These are phyloP conservation scores for Dicyrtoma fusca DNA, from an alignment of 2,888 invertebrate genomes.

Conservation along the genomic window DNA sequence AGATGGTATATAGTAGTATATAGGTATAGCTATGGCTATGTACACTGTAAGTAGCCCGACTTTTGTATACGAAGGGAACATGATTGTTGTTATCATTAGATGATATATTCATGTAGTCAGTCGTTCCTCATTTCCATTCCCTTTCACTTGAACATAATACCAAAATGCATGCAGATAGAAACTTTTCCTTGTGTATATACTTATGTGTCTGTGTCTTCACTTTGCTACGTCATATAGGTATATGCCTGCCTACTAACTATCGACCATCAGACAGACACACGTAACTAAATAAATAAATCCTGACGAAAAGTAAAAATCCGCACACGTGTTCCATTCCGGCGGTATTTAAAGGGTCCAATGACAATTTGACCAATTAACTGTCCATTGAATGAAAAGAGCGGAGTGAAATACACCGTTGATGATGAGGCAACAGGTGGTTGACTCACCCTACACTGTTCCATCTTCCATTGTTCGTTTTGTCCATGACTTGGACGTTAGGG, in stretches of 20 bases:
- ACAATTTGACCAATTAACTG: conserved; percentile 40
- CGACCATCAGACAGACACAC: too few relatives aligned
- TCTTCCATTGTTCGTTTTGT: conserved; percentile 20
- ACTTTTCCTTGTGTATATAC: not conserved
- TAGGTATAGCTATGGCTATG: not conserved
- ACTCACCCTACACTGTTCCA: conserved; percentile 29
- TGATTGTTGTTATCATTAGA: conserved; percentile 26
- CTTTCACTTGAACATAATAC: conserved; percentile 28
- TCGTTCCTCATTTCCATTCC: conserved; percentile 32
- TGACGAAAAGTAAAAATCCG: not conserved
- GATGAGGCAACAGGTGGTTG: conserved; percentile 34
- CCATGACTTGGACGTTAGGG: not conserved
- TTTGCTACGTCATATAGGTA: not conserved
- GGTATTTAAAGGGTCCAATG: conserved; percentile 30
- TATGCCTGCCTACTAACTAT: not conserved
- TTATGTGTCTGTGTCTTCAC: not conserved
- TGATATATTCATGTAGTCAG: conserved; percentile 28
- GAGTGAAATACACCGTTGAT: conserved; percentile 33
- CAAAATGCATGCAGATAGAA: conserved; percentile 5
- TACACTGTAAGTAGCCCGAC: conserved; percentile 11
- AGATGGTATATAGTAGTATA: not conserved
- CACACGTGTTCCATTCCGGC: conserved; percentile 28
- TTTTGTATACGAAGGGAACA: not conserved
- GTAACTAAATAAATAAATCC: not conserved
- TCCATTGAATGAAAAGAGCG: conserved; percentile 35